Evolutionary conservation across 2,888 invertebrate species (phyloP).

Genomic region (Oegoconia quadripuncta): DNA sequence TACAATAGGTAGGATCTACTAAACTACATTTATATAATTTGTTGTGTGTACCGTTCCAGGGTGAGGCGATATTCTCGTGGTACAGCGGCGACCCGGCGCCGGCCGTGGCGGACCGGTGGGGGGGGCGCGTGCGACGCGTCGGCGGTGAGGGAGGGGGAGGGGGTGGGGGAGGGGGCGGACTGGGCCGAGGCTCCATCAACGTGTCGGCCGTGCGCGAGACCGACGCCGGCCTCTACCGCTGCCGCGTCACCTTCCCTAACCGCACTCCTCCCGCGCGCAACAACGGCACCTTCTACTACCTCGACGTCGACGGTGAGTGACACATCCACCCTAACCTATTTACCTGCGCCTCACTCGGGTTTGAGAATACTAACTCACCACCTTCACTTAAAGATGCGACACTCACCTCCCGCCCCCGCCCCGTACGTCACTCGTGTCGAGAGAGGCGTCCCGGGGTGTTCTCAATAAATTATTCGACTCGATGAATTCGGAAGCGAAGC

Average conservation of each 20-base stretch:
- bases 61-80: conserved; percentile 89
- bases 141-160: conserved; percentile 38
- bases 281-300: conserved; percentile 94
- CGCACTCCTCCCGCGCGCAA: conserved; percentile 90
- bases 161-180: conserved; percentile 49
- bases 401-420: not conserved
- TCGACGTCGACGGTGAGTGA: conserved; percentile 89
- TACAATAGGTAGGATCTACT: too few relatives aligned
- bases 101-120: conserved; percentile 86
- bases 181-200: conserved; percentile 87
- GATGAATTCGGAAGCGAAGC: too few relatives aligned
- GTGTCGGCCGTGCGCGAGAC: conserved; percentile 91
- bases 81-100: conserved; percentile 84
- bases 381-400: not conserved
- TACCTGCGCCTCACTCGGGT: not conserved
- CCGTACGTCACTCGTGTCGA: not conserved
- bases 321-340: not conserved
- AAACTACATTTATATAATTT: too few relatives aligned
- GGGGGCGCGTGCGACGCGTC: conserved; percentile 85
- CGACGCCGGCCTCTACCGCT: conserved; percentile 95
- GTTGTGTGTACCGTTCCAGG: conserved; percentile 81
- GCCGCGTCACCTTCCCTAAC: conserved; percentile 92
- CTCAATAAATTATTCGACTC: too few relatives aligned
- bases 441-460: too few relatives aligned
- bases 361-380: too few relatives aligned